Evolutionary conservation across 1,140 invertebrate species (phyloP).

Genomic region (Drosophila ogumai): DNA sequence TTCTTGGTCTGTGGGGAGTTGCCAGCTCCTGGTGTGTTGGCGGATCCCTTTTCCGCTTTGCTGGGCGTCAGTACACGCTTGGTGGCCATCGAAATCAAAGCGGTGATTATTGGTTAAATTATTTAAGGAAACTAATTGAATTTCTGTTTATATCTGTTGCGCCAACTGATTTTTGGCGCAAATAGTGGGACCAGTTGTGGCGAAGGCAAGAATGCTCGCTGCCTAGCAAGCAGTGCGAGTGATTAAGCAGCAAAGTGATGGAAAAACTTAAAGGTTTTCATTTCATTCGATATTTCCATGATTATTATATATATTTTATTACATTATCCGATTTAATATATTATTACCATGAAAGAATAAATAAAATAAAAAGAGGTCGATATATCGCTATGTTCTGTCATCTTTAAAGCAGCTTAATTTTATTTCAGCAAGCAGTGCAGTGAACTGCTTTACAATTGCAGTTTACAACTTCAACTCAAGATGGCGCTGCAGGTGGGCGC

Average conservation of each 20-base stretch:
- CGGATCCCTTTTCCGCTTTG: constrained; percentile 40
- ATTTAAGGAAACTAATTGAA: not conserved
- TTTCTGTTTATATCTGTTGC: not conserved
- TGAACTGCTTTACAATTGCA: not conserved
- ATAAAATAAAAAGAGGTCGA: too few relatives aligned
- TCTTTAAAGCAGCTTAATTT: too few relatives aligned
- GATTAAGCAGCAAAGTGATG: not conserved
- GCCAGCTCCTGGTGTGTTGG: too few relatives aligned
- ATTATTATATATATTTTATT: too few relatives aligned
- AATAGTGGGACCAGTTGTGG: not conserved
- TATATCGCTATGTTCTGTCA: not conserved
- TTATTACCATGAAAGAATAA: too few relatives aligned
- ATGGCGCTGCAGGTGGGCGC: not conserved
- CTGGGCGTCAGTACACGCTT: constrained; percentile 66
- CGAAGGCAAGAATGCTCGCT: too few relatives aligned
- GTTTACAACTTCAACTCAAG: not conserved
- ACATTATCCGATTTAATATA: not conserved
- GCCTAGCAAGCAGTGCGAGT: not conserved
- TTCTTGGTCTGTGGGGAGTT: constrained; percentile 35
- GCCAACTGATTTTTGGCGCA: constrained; percentile 29
- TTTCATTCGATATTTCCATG: too few relatives aligned
- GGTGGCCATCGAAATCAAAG: not conserved
- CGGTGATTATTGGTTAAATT: constrained; percentile 1
- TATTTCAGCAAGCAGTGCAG: constrained; percentile 1
- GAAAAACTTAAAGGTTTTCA: not conserved